These are phyloP conservation scores for Drosophila sucinea DNA, from an alignment of 1,140 invertebrate species.

Conservation along the genomic window DNA sequence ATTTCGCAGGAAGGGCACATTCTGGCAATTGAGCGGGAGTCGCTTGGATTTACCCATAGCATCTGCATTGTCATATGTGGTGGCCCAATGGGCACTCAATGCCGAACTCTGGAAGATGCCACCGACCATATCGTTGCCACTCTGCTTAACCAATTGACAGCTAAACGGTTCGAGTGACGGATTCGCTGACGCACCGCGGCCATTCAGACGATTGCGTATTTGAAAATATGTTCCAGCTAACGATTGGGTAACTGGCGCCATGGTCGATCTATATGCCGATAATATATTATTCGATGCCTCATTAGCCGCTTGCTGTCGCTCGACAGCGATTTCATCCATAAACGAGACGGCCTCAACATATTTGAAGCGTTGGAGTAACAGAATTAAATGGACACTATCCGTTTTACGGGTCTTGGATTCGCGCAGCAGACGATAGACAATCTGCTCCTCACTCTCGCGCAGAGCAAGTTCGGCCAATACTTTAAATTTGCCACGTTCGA, in stretches of 20 bases:
- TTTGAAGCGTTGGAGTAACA: slow-evolving; percentile 73
- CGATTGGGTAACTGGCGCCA: slow-evolving; percentile 67
- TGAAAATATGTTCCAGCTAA: slow-evolving; percentile 69
- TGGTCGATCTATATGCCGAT: slow-evolving; percentile 65
- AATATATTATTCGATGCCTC: slow-evolving; percentile 44
- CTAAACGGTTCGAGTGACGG: slow-evolving; percentile 61
- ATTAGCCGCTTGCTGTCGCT: slow-evolving; percentile 9
- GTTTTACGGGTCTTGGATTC: slow-evolving; percentile 33
- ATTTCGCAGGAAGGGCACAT: slow-evolving; percentile 68
- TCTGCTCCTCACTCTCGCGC: slow-evolving; percentile 57
- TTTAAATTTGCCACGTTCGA: slow-evolving; percentile 44
- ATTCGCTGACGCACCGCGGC: slow-evolving; percentile 31
- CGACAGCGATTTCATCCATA: slow-evolving; percentile 63
- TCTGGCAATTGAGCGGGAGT: slow-evolving; percentile 28
- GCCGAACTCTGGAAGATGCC: slow-evolving; percentile 72
- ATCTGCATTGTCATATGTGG: slow-evolving; percentile 1
- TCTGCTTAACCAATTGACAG: slow-evolving; percentile 66
- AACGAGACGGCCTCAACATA: slow-evolving; percentile 77
- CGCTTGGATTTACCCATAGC: not conserved
- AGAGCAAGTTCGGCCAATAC: slow-evolving; percentile 63
- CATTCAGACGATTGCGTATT: slow-evolving; percentile 49
- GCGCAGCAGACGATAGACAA: slow-evolving; percentile 56
- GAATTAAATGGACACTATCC: slow-evolving; percentile 67
- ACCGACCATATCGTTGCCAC: slow-evolving; percentile 49
- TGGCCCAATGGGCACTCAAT: slow-evolving; percentile 62